Conservation (phyloP, 2,888 invertebrate species). For the Diabrotica balteata region DNA sequence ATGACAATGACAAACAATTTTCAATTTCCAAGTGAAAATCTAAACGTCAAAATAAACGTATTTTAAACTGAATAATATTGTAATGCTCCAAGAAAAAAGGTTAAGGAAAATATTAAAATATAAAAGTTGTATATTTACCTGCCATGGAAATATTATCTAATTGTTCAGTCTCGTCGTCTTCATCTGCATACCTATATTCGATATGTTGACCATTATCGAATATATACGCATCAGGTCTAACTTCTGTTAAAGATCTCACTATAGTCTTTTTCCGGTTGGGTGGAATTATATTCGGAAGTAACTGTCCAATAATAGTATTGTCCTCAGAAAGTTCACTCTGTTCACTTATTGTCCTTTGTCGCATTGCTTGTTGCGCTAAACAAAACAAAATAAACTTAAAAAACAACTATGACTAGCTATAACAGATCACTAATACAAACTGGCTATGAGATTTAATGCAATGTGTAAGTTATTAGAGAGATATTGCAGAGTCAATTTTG, state of each 20-base stretch:
- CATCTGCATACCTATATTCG: conserved; percentile 72
- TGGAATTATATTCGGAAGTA: conserved; percentile 59
- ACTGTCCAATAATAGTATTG: conserved; percentile 42
- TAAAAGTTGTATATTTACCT: conserved; percentile 40
- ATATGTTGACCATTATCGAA: conserved; percentile 70
- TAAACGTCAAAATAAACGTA: too few relatives aligned
- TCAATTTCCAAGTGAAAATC: too few relatives aligned
- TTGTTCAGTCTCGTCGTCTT: conserved; percentile 63
- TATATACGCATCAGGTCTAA: conserved; percentile 67
- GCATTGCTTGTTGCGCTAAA: conserved; percentile 56
- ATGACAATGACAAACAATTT: too few relatives aligned
- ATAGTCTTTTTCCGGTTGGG: conserved; percentile 52
- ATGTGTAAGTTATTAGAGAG: too few relatives aligned
- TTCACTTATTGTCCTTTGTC: conserved; percentile 68
- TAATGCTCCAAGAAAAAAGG: too few relatives aligned
- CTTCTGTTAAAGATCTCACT: conserved; percentile 68
- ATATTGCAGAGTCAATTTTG: too few relatives aligned
- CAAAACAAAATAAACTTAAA: too few relatives aligned
- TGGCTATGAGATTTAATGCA: too few relatives aligned
- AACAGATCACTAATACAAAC: too few relatives aligned
- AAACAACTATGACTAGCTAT: too few relatives aligned
- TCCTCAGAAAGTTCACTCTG: conserved; percentile 61
- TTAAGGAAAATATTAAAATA: too few relatives aligned
- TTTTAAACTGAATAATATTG: too few relatives aligned
- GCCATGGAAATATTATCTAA: conserved; percentile 51